Conservation (phyloP, 2,888 invertebrate species). For the Tetheella fluctuosa region DNA sequence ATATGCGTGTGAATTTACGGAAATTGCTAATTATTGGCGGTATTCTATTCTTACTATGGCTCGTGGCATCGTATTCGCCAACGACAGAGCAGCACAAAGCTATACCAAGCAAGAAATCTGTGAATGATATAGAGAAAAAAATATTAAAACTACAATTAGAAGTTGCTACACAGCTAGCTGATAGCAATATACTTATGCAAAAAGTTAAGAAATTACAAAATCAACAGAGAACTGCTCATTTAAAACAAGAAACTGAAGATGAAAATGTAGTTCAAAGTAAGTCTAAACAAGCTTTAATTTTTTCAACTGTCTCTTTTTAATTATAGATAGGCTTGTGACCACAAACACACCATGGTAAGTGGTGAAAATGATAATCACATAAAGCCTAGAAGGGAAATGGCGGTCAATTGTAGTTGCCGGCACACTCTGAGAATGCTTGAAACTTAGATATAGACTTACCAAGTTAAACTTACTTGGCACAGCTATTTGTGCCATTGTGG, state of each 20-base stretch:
- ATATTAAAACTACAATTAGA: conserved; percentile 54
- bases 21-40: conserved; percentile 54
- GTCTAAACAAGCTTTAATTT: conserved; percentile 15
- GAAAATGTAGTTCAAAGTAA: conserved; percentile 35
- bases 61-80: conserved; percentile 60
- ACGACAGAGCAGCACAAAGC: conserved; percentile 50
- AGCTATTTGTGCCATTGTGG: too few relatives aligned
- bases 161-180: conserved; percentile 54
- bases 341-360: too few relatives aligned
- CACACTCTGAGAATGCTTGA: too few relatives aligned
- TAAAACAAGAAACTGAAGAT: conserved; percentile 20
- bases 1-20: conserved; percentile 72
- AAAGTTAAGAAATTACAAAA: conserved; percentile 49
- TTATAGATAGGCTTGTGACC: too few relatives aligned
- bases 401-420: too few relatives aligned
- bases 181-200: conserved; percentile 58
- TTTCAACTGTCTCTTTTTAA: too few relatives aligned
- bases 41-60: conserved; percentile 56
- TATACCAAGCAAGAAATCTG: conserved; percentile 28
- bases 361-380: too few relatives aligned
- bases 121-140: conserved; percentile 52
- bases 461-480: too few relatives aligned
- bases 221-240: not conserved
- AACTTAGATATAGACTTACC: too few relatives aligned
- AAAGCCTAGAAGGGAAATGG: too few relatives aligned